Conservation (phyloP, 2,113 vertebrate species). For the Neogobius melanostomus region DNA sequence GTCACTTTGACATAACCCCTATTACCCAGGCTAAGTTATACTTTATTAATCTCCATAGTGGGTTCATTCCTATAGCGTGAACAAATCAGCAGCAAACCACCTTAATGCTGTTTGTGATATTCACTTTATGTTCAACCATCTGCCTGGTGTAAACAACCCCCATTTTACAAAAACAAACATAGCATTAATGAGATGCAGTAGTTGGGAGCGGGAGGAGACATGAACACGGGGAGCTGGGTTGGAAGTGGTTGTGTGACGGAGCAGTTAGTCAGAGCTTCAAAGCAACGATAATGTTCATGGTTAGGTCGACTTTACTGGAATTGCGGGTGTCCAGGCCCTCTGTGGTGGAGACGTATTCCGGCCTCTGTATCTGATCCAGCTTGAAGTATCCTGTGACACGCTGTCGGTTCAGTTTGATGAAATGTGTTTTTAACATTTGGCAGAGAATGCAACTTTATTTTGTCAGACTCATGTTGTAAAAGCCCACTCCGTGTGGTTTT, state of each 20-base stretch:
- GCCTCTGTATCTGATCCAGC: slow-evolving; percentile 25
- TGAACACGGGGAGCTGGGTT: slow-evolving; percentile 35
- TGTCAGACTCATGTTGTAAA: neutral
- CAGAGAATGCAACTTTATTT: neutral
- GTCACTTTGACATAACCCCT: neutral
- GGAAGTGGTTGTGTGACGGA: slow-evolving; percentile 63
- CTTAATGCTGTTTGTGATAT: slow-evolving; percentile 49
- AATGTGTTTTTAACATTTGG: slow-evolving; percentile 14
- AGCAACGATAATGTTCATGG: neutral
- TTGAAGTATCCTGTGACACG: neutral
- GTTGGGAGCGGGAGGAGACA: slow-evolving; percentile 23
- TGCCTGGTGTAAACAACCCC: slow-evolving; percentile 40
- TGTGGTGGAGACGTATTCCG: slow-evolving; percentile 47
- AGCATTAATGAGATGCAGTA: slow-evolving; percentile 35
- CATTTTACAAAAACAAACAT: slow-evolving; percentile 47
- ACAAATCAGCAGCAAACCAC: slow-evolving; percentile 43
- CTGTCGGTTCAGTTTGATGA: slow-evolving; percentile 9
- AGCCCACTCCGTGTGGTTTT: neutral
- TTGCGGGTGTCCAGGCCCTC: slow-evolving; percentile 38
- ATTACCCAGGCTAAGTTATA: neutral
- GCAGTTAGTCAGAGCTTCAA: slow-evolving; percentile 57
- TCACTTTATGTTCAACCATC: slow-evolving; percentile 35
- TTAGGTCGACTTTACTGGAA: slow-evolving; percentile 62
- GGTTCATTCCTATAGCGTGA: slow-evolving; percentile 3
- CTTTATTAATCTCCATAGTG: slow-evolving; percentile 17